Evolutionary conservation across 2,113 vertebrate genomes (phyloP).

Genomic region (Catharus bicknelli): DNA sequence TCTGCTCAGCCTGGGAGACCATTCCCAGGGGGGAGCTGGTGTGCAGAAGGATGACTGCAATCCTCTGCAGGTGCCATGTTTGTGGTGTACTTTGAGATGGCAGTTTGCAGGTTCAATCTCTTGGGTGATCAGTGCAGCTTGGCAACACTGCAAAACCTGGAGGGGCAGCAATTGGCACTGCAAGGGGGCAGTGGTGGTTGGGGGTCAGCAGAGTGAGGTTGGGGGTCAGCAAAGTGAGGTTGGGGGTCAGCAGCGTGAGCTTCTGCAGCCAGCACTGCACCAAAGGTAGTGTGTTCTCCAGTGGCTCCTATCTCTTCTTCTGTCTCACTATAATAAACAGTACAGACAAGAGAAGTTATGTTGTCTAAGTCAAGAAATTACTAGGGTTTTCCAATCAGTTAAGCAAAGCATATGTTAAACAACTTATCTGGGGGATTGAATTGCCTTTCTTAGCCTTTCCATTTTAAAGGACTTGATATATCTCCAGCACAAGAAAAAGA

Average conservation of each 20-base stretch:
- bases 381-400: neutral
- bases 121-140: neutral
- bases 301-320: neutral
- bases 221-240: no score
- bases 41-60: neutral
- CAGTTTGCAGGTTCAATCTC: neutral
- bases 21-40: neutral
- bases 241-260: neutral
- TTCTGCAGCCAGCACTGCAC: neutral
- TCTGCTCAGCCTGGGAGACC: fast-evolving
- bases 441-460: neutral
- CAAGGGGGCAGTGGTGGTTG: fast-evolving
- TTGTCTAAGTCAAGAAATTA: neutral
- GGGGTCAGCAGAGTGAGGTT: neutral
- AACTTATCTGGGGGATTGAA: neutral
- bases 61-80: neutral
- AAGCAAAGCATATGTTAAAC: neutral
- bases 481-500: neutral
- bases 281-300: neutral
- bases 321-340: neutral
- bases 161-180: neutral
- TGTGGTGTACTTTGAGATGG: neutral
- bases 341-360: neutral
- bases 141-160: fast-evolving
- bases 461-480: neutral